Conservation (phyloP, 2,113 vertebrate species). For the Percina caprodes region DNA sequence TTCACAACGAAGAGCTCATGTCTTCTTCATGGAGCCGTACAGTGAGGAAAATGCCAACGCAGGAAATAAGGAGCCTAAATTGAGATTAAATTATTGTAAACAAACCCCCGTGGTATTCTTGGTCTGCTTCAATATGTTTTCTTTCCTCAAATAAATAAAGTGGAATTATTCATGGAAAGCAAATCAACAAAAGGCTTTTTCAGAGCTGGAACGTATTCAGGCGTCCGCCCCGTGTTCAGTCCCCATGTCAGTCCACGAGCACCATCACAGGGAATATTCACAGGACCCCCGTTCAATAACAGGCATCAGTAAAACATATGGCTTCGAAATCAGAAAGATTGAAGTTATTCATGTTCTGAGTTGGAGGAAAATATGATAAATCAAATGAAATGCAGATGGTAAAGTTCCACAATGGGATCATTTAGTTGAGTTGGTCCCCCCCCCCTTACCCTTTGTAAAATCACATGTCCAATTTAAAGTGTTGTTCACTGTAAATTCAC, state of each 20-base stretch:
- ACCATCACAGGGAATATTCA: background rate
- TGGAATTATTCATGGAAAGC: conserved; percentile 33
- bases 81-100: background rate
- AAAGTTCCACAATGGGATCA: background rate
- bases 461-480: too few species aligned
- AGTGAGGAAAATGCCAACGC: background rate
- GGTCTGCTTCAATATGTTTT: background rate
- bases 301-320: background rate
- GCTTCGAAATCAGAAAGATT: background rate
- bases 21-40: background rate
- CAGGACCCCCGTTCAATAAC: background rate
- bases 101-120: background rate
- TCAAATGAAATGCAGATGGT: background rate
- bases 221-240: background rate
- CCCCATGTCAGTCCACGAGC: background rate
- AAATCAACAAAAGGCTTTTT: conserved; percentile 19
- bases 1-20: background rate
- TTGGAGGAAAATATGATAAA: background rate
- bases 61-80: background rate
- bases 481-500: too few species aligned
- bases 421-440: background rate
- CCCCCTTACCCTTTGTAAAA: too few species aligned
- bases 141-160: background rate
- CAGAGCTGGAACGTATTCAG: conserved; percentile 6
- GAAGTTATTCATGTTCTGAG: background rate